Conservation (phyloP, 2,797 vertebrate species). For the Ciconia nigra region DNA sequence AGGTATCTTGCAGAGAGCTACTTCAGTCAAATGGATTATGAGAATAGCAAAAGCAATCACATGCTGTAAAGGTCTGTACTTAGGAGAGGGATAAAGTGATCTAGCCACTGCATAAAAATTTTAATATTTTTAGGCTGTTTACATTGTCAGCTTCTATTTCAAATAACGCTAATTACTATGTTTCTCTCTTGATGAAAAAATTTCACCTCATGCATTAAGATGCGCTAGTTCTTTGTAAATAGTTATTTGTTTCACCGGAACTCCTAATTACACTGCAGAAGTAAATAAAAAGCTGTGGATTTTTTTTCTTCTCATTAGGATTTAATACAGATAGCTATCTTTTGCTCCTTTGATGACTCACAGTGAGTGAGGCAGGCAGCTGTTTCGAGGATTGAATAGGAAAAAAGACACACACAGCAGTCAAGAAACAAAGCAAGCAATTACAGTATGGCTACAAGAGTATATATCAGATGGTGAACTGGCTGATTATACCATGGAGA, state of each 20-base stretch:
- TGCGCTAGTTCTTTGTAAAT: not conserved
- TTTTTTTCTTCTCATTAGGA: not conserved
- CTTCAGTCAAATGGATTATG: not conserved
- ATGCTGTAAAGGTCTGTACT: not conserved
- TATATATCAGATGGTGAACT: not conserved
- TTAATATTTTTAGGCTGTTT: not conserved
- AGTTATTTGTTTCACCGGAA: not conserved
- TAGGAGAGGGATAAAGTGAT: not conserved
- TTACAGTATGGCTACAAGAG: not conserved
- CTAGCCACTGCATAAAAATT: not conserved
- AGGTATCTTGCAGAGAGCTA: not conserved
- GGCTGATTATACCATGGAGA: not conserved
- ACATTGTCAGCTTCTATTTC: not conserved
- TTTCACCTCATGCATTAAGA: not conserved
- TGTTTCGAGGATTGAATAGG: not conserved
- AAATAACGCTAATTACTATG: not conserved
- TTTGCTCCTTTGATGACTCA: not conserved
- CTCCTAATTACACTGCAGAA: not conserved
- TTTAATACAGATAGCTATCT: not conserved
- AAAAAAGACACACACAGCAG: not conserved
- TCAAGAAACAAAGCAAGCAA: conserved; percentile 3
- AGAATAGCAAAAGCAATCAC: not conserved
- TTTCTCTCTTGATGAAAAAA: not conserved
- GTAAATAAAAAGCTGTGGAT: not conserved
- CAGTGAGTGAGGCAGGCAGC: not conserved